Evolutionary conservation across 1,140 invertebrate genomes (phyloP), one percentile per base, ranked within the genome.

Genomic region (Cecropterus lyciades): DNA sequence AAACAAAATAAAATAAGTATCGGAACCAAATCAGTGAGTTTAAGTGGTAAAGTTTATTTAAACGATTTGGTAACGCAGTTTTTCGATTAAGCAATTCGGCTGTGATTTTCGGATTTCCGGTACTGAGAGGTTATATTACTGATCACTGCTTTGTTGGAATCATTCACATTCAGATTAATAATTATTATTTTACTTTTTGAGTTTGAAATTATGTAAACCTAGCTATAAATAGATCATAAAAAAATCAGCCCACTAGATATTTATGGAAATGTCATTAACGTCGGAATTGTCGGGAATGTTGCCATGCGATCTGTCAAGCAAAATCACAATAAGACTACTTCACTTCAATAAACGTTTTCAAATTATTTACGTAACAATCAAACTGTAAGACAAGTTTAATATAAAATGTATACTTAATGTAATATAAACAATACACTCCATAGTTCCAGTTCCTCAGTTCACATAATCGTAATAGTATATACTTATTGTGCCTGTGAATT

Each of bases 351-450:
- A 51, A 53, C 27, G 16, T 53, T 53, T 51, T 51, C 49, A 51
- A 49, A 30, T 51, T 37, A 37, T 53, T 53, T 53, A 53, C 51
- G 51, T 53, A 53, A 53, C 30, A 53, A 37, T 10, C 14, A 10
- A 15, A 37, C 24, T 15, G 49, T 2, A 43, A 20, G 20, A 20
- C 20, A 20, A 43, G n/a, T 14, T n/a, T 14, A 6, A 40, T n/a
- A 3, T 40, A 40, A 52, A 52, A 52, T 52, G 27, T 14, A 33
- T 15, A 51, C n/a, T 15, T 52, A 1, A 52, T 52, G 10, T n/a
- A 40, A 40, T 40, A 1, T 33, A 33, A 5, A 33, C 11, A 5
- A 40, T 40, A 10, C 7, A 33, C 3, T 33, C 30, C 30, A 33
- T 33, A 33, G 30, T 8, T 33, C 30, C 30, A 33, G 30, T 33